Conservation (phyloP, 1,140 invertebrate genomes). For the Berghia stephanieae region DNA sequence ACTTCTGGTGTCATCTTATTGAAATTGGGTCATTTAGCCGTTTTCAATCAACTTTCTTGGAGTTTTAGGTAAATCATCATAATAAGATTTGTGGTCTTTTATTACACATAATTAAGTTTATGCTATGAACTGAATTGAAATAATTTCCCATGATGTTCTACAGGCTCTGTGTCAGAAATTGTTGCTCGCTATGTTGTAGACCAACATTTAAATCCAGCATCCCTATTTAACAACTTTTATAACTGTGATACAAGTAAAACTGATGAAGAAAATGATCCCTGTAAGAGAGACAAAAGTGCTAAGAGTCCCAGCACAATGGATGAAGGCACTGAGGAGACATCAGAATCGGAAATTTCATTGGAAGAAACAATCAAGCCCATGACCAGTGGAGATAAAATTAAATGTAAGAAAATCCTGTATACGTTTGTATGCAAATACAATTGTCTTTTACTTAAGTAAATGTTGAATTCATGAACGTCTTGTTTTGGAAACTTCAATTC, state of each 20-base stretch:
- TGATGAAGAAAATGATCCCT: background rate
- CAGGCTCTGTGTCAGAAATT: constrained; percentile 59
- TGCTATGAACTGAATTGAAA: background rate
- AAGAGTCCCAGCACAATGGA: no score
- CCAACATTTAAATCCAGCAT: constrained; percentile 47
- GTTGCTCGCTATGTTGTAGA: constrained; percentile 56
- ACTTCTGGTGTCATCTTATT: no score
- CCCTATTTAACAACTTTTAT: constrained; percentile 44
- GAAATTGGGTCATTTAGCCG: no score
- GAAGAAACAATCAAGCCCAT: constrained; percentile 27
- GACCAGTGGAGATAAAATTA: constrained; percentile 12
- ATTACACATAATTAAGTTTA: no score
- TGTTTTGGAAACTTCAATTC: no score
- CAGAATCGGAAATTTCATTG: constrained; percentile 18
- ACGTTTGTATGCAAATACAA: no score
- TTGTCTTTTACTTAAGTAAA: no score
- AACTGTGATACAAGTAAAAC: no score
- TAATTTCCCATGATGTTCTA: background rate
- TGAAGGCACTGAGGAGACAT: constrained; percentile 32
- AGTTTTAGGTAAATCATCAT: no score
- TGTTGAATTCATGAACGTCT: no score
- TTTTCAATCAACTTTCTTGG: no score
- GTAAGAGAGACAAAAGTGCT: background rate
- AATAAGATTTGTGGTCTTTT: no score
- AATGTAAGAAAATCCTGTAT: constrained; percentile 32